phyloP scores from a whole-genome alignment of 2,113 vertebrate genomes.

The Mustela lutreola region DNA sequence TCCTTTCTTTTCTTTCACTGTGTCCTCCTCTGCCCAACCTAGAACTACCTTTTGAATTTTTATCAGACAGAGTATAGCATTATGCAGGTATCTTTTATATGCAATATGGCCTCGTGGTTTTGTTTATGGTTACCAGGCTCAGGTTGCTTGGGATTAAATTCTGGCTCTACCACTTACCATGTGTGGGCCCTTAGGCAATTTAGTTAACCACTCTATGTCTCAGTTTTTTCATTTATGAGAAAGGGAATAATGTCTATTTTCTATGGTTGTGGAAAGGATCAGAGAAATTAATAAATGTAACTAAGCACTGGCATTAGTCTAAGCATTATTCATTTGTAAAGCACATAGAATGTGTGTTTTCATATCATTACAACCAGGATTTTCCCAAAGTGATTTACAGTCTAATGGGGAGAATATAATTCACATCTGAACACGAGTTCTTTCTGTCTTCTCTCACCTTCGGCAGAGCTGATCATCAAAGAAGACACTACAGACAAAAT shows the following conservation, averaged over 20 bases:
- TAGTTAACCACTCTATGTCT: neutral
- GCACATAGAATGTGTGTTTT: neutral
- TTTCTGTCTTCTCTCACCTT: slow-evolving; percentile 6
- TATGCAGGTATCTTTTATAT: neutral
- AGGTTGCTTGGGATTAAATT: slow-evolving; percentile 9
- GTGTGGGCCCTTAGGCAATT: neutral
- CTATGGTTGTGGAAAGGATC: neutral
- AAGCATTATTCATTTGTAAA: neutral
- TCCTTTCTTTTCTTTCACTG: neutral
- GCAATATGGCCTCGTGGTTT: neutral
- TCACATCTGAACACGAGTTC: neutral
- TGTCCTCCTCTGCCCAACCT: neutral
- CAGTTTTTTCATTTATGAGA: neutral
- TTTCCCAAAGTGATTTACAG: neutral
- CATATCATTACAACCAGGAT: neutral
- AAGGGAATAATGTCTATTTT: neutral
- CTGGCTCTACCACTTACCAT: neutral
- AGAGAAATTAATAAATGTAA: neutral
- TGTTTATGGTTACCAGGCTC: neutral
- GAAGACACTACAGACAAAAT: slow-evolving; percentile 58
- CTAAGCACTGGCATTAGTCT: neutral
- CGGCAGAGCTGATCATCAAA: slow-evolving; percentile 69
- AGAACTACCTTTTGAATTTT: slow-evolving; percentile 6
- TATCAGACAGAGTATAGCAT: neutral
- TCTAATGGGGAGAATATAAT: neutral